phyloP scores from a whole-genome alignment of 2,797 vertebrate species.

The Amazonetta brasiliensis region DNA sequence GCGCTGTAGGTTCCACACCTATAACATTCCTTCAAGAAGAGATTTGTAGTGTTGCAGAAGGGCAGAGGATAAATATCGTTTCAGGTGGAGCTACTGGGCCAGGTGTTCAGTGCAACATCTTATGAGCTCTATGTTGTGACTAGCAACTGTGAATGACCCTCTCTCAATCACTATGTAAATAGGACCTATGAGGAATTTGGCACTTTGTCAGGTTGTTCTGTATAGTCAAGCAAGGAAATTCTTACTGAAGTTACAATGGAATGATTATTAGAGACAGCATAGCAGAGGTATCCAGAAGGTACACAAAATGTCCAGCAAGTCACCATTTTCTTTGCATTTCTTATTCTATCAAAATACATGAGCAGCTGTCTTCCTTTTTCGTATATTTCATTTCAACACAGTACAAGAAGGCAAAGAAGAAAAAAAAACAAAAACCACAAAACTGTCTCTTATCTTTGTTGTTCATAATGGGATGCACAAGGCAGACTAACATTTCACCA shows the following conservation, averaged over 20 bases:
- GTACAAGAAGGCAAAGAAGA: not conserved
- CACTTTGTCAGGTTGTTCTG: not conserved
- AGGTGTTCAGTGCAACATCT: not conserved
- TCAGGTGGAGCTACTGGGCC: not conserved
- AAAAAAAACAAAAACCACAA: no score
- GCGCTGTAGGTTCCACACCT: not conserved
- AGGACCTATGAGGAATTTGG: not conserved
- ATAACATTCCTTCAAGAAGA: not conserved
- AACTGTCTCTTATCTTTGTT: not conserved
- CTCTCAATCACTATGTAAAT: not conserved
- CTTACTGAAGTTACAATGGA: not conserved
- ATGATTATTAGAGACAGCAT: not conserved
- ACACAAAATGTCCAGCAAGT: not conserved
- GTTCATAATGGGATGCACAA: not conserved
- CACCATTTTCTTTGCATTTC: not conserved
- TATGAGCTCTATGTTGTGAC: not conserved
- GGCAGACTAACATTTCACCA: not conserved
- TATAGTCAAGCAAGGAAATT: not conserved
- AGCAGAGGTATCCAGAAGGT: not conserved
- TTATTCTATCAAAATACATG: not conserved
- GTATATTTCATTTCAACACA: not conserved
- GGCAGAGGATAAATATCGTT: not conserved
- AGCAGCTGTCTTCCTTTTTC: not conserved
- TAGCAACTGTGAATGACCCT: not conserved
- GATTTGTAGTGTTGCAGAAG: not conserved